Evolutionary conservation across 2,113 vertebrate species (phyloP).

Genomic region (Montifringilla adamsi): DNA sequence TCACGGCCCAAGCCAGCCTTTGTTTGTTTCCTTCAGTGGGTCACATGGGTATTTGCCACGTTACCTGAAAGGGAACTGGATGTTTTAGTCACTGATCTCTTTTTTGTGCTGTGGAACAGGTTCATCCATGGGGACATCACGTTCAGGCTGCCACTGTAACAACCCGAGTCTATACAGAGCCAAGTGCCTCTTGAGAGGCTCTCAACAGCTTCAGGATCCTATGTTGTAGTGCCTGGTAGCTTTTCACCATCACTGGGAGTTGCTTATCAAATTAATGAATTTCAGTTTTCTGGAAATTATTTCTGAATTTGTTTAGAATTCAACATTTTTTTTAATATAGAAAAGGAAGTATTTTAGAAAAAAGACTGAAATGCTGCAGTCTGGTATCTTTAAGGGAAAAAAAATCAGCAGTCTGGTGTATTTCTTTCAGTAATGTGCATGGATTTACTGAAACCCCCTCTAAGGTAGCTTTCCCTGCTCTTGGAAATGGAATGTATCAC

Average conservation of each 20-base stretch:
- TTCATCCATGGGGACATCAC: not conserved
- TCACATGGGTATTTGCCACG: not conserved
- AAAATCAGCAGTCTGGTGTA: not conserved
- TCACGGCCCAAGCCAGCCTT: not conserved
- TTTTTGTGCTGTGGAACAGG: not conserved
- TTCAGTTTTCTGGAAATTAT: not conserved
- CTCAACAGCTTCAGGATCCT: not conserved
- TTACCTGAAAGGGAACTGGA: not conserved
- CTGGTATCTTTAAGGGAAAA: not conserved
- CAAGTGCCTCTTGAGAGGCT: not conserved
- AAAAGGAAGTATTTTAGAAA: not conserved
- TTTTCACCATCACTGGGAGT: not conserved
- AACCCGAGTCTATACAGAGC: not conserved
- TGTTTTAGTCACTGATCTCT: not conserved
- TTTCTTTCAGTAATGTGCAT: not conserved
- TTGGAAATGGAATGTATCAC: not conserved
- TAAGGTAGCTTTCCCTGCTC: not conserved
- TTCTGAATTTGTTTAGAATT: not conserved
- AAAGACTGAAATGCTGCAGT: not conserved
- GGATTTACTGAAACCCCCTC: not conserved
- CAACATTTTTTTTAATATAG: not conserved
- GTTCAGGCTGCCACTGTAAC: not conserved
- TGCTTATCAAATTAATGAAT: not conserved
- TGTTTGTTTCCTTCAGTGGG: not conserved
- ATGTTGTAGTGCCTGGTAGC: not conserved